These are phyloP conservation scores for Gibbula magus DNA, from an alignment of 2,888 invertebrate species.

Conservation along the genomic window DNA sequence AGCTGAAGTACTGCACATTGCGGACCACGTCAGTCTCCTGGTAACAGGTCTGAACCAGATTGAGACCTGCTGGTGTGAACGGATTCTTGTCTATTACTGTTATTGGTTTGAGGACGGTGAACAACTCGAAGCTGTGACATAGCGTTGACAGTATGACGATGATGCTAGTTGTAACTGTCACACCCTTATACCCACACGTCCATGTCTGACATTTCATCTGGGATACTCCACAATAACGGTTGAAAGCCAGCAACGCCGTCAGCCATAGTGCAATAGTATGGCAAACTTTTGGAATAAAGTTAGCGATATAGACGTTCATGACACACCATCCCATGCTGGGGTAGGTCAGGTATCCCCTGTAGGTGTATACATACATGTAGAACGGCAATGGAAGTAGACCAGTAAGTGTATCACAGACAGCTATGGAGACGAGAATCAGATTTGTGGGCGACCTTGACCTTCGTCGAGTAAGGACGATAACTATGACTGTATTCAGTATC, in stretches of 20 bases:
- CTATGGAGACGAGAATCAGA: slow-evolving; percentile 28
- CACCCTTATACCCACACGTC: slow-evolving; percentile 16
- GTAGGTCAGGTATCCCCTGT: background rate
- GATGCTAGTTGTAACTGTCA: background rate
- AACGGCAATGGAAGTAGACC: slow-evolving; percentile 21
- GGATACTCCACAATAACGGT: slow-evolving; percentile 26
- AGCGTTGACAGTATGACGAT: background rate
- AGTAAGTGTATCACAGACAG: slow-evolving; percentile 25
- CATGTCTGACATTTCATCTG: background rate
- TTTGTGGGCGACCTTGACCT: slow-evolving; percentile 23
- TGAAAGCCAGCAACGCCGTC: slow-evolving; percentile 27
- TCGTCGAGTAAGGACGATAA: background rate
- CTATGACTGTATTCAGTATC: slow-evolving; percentile 23
- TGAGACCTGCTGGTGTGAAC: background rate
- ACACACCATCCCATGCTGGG: slow-evolving; percentile 28
- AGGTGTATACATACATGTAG: slow-evolving; percentile 20
- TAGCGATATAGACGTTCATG: slow-evolving; percentile 17
- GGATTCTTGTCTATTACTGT: slow-evolving; percentile 13
- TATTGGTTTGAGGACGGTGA: slow-evolving; percentile 11
- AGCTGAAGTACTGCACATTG: slow-evolving; percentile 10
- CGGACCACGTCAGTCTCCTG: background rate
- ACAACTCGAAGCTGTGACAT: slow-evolving; percentile 18
- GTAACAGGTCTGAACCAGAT: slow-evolving; percentile 26
- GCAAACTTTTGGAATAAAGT: slow-evolving; percentile 16
- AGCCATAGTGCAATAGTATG: slow-evolving; percentile 31